Evolutionary conservation across 2,113 vertebrate species (phyloP).

Genomic region (Micronycteris hirsuta): DNA sequence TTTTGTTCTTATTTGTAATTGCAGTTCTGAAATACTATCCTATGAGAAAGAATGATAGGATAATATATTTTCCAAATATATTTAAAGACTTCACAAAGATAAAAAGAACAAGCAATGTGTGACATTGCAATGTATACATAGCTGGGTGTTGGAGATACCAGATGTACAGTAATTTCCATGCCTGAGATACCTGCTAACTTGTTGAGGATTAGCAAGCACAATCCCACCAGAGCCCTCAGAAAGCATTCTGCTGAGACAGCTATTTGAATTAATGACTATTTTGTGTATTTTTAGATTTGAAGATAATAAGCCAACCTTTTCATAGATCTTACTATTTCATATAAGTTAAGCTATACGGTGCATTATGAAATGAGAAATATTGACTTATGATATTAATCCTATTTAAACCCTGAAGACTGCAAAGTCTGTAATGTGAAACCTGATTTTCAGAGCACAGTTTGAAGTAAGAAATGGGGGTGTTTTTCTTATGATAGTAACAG

Average conservation of each 20-base stretch:
- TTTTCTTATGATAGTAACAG: not conserved
- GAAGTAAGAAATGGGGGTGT: not conserved
- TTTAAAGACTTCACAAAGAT: constrained; percentile 7
- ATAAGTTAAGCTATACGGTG: not conserved
- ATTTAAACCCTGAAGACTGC: not conserved
- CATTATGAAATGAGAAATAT: not conserved
- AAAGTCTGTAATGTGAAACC: not conserved
- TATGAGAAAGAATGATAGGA: not conserved
- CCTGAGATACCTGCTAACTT: not conserved
- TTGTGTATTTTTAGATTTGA: not conserved
- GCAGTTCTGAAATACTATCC: not conserved
- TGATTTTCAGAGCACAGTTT: not conserved
- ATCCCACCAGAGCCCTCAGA: not conserved
- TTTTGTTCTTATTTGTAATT: constrained; percentile 22
- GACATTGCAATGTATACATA: not conserved
- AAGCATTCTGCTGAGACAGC: not conserved
- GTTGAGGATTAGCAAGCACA: not conserved
- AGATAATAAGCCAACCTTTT: not conserved
- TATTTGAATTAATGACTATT: constrained; percentile 10
- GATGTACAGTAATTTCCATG: not conserved
- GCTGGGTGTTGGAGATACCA: not conserved
- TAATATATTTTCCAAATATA: constrained; percentile 5
- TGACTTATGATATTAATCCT: not conserved
- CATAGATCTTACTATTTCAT: not conserved
- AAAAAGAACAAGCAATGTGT: not conserved